A percentile compares a stretch with the other conserved stretches of the same genome.
Conservation (phyloP, 2,797 vertebrate genomes). For the Notoglanidium macrostoma region DNA sequence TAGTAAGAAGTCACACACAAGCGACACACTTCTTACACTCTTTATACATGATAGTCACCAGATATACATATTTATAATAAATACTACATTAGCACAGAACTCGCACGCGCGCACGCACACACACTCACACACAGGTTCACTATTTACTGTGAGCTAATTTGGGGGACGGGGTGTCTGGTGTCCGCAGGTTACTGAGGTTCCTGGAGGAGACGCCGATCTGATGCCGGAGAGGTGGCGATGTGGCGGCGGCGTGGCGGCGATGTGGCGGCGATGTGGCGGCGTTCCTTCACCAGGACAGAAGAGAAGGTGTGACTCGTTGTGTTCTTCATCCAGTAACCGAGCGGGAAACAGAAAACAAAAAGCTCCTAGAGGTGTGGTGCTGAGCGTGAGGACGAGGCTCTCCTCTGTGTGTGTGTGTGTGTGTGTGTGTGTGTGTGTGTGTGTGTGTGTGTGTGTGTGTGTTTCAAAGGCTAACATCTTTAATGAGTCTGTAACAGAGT, state of each 20-base stretch:
- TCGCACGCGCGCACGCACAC: constrained; percentile 73
- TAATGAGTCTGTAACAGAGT: not conserved
- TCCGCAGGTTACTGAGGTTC: constrained; percentile 7
- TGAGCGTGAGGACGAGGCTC: not conserved
- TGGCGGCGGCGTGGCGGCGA: not conserved
- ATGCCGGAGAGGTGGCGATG: no score
- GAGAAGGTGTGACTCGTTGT: not conserved
- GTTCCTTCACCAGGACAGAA: not conserved
- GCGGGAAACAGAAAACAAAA: constrained; percentile 18
- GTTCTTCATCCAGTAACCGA: not conserved
- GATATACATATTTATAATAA: constrained; percentile 76
- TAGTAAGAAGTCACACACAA: constrained; percentile 56
- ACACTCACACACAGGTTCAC: constrained; percentile 71
- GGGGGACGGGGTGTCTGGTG: not conserved
- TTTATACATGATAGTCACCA: constrained; percentile 83
- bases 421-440: not conserved
- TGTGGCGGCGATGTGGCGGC: not conserved
- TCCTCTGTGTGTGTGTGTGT: not conserved
- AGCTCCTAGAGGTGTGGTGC: constrained; percentile 17
- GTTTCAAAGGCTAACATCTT: not conserved
- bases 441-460: not conserved
- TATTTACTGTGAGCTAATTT: constrained; percentile 46
- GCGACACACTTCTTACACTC: constrained; percentile 70
- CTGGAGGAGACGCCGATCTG: not conserved
- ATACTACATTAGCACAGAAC: constrained; percentile 83